Percentiles rank a stretch among this genome's conserved stretches.
Conservation (phyloP, 1,140 invertebrate species). For the Drosophila watanabei region DNA sequence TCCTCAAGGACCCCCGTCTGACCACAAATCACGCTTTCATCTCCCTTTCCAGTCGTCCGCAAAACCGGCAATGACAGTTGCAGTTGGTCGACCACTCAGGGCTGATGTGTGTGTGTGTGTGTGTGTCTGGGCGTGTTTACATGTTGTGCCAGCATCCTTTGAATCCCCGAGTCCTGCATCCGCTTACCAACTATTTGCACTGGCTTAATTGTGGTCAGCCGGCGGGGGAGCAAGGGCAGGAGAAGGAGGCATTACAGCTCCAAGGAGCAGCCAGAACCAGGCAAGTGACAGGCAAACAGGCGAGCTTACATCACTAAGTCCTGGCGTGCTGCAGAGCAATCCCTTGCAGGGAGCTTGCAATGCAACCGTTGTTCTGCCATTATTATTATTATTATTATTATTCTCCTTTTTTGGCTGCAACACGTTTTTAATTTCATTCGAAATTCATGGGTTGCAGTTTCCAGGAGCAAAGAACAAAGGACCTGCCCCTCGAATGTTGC, state of each 20-base stretch:
- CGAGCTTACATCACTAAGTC: slow-evolving; percentile 66
- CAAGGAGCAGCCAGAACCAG: slow-evolving; percentile 2
- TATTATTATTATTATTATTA: slow-evolving; percentile 35
- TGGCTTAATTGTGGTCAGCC: slow-evolving; percentile 61
- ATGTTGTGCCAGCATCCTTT: slow-evolving; percentile 33
- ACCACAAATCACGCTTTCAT: slow-evolving; percentile 9
- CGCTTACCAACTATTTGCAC: slow-evolving; percentile 59
- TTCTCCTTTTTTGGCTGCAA: slow-evolving; percentile 20
- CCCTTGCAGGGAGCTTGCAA: slow-evolving; percentile 28
- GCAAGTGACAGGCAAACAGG: slow-evolving; percentile 15
- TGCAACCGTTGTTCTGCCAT: slow-evolving; percentile 41
- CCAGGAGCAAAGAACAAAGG: background rate
- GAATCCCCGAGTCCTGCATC: slow-evolving; percentile 16
- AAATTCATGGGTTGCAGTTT: slow-evolving; percentile 75
- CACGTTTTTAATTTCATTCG: slow-evolving; percentile 74
- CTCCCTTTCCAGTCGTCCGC: background rate
- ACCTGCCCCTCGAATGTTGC: slow-evolving; percentile 31
- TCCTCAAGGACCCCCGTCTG: background rate
- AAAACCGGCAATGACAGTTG: slow-evolving; percentile 49
- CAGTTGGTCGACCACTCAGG: slow-evolving; percentile 27
- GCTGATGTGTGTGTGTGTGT: slow-evolving; percentile 57
- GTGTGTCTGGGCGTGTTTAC: slow-evolving; percentile 61
- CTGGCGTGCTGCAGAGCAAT: slow-evolving; percentile 63
- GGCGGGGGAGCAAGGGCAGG: background rate
- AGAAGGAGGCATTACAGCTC: background rate